Conservation (phyloP, 2,888 invertebrate genomes). For the Alcis repandata region DNA sequence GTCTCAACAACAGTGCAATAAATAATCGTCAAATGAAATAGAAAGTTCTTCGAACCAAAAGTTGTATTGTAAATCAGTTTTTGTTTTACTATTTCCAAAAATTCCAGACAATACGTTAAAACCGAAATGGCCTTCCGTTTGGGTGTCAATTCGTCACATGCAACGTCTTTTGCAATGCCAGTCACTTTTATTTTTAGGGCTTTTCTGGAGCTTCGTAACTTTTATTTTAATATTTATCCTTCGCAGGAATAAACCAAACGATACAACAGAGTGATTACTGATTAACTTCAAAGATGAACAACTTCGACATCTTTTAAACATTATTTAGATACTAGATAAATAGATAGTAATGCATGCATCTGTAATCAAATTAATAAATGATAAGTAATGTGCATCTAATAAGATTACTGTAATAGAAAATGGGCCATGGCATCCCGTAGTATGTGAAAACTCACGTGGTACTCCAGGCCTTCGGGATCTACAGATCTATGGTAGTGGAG, state of each 20-base stretch:
- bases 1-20: slow-evolving; percentile 35
- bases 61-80: slow-evolving; percentile 41
- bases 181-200: slow-evolving; percentile 14
- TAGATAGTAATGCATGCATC: slow-evolving; percentile 5
- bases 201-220: slow-evolving; percentile 10
- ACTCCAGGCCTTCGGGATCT: slow-evolving; percentile 7
- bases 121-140: slow-evolving; percentile 61
- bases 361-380: slow-evolving; percentile 17
- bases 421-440: slow-evolving; percentile 18
- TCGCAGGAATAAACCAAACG: neutral
- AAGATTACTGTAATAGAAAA: slow-evolving; percentile 5
- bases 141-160: slow-evolving; percentile 39
- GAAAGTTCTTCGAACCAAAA: slow-evolving; percentile 55
- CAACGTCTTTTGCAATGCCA: slow-evolving; percentile 17
- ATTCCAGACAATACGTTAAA: slow-evolving; percentile 52
- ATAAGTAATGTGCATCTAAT: neutral
- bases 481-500: slow-evolving; percentile 6
- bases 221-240: neutral
- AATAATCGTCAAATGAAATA: slow-evolving; percentile 55
- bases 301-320: neutral
- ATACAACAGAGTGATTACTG: too few relatives aligned
- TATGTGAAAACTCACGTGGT: slow-evolving; percentile 10
- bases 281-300: neutral
- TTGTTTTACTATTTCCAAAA: slow-evolving; percentile 51
- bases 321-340: slow-evolving; percentile 1